Evolutionary conservation across 1,140 invertebrate species (phyloP).

Genomic region (Drosophila quadrilineata): DNA sequence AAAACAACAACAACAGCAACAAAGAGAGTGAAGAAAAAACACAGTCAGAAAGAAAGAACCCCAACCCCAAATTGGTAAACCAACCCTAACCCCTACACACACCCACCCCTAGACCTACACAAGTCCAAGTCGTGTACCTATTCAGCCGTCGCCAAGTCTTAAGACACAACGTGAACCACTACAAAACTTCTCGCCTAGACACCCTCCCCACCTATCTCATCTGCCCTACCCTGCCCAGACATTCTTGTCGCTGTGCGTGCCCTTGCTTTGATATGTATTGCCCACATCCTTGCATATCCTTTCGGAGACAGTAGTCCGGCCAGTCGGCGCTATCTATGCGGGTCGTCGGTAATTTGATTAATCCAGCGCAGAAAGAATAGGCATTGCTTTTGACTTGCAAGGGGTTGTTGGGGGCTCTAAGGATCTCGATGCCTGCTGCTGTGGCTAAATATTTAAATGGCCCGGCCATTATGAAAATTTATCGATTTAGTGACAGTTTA

Average conservation of each 20-base stretch:
- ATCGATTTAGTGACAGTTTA: constrained; percentile 79
- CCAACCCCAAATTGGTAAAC: too few relatives aligned
- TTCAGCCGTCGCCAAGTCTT: constrained; percentile 12
- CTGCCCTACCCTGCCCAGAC: constrained; percentile 27
- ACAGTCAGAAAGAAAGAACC: too few relatives aligned
- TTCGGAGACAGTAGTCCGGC: neutral
- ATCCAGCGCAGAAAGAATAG: constrained; percentile 48
- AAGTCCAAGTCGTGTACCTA: constrained; percentile 30
- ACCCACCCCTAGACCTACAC: too few relatives aligned
- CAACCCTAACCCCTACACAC: too few relatives aligned
- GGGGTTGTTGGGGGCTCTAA: constrained; percentile 33
- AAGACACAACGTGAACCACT: neutral
- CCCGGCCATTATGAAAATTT: constrained; percentile 77
- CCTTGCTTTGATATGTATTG: constrained; percentile 64
- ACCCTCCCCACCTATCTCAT: neutral
- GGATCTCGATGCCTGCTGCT: neutral
- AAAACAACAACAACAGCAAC: too few relatives aligned
- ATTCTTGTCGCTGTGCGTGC: constrained; percentile 54
- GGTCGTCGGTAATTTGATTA: constrained; percentile 75
- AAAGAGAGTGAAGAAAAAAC: too few relatives aligned
- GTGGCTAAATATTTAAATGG: constrained; percentile 75
- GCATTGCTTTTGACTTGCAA: constrained; percentile 35
- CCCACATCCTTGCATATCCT: constrained; percentile 1
- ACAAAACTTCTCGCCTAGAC: neutral
- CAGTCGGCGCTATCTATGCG: constrained; percentile 61